Percentiles rank a stretch among this genome's conserved stretches.
Conservation (phyloP, 2,113 vertebrate species). For the Asarcornis scutulata region DNA sequence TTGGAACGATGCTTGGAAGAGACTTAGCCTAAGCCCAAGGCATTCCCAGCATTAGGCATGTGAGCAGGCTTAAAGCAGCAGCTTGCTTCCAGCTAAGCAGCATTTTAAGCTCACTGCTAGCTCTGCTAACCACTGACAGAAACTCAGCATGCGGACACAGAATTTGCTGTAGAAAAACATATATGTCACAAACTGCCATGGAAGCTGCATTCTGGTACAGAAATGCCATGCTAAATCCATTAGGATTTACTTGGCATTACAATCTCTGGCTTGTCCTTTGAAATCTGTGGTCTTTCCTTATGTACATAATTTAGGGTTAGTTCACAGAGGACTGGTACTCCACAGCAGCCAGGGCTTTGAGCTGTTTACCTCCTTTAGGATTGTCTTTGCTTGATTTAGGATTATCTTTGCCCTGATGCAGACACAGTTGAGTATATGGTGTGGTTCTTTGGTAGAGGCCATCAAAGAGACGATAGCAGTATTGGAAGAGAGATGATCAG, state of each 20-base stretch:
- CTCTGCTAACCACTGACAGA: neutral
- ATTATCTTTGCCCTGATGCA: no score
- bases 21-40: neutral
- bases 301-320: fast-evolving
- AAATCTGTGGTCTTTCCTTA: neutral
- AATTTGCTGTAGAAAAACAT: neutral
- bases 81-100: neutral
- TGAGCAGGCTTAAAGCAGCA: neutral
- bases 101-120: neutral
- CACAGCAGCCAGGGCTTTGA: neutral
- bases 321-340: neutral
- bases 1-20: neutral
- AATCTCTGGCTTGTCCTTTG: neutral
- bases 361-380: fast-evolving
- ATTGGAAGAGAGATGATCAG: fast-evolving
- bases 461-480: neutral
- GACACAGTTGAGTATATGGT: fast-evolving
- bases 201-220: neutral
- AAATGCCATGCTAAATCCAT: neutral
- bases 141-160: neutral
- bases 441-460: neutral
- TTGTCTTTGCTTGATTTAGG: no score
- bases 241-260: neutral
- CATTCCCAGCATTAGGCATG: neutral
- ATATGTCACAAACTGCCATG: fast-evolving